Conservation (phyloP, 2,797 vertebrate genomes). For the Leptatherina wallacei region DNA sequence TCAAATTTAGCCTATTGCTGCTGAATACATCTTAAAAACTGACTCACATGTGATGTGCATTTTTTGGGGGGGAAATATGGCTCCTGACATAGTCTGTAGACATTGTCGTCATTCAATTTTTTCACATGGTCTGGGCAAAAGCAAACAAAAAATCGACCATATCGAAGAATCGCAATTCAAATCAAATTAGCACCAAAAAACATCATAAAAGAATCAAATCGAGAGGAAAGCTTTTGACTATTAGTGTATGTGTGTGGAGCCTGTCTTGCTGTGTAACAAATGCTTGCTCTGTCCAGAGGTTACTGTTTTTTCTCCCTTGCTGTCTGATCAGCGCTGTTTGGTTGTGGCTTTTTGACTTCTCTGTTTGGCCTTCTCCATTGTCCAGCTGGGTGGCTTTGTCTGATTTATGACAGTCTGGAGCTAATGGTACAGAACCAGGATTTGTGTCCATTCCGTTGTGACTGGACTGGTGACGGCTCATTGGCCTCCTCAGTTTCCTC, state of each 20-base stretch:
- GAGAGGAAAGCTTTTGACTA: too few relatives aligned
- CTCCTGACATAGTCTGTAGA: too few relatives aligned
- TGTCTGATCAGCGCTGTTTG: slow-evolving; percentile 56
- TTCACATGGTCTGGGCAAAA: too few relatives aligned
- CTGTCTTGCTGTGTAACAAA: slow-evolving; percentile 55
- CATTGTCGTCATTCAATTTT: too few relatives aligned
- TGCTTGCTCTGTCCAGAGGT: slow-evolving; percentile 49
- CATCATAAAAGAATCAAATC: too few relatives aligned
- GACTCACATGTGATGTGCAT: too few relatives aligned
- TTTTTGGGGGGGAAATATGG: too few relatives aligned
- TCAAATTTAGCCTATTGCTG: too few relatives aligned
- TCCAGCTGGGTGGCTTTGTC: slow-evolving; percentile 51
- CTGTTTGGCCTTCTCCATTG: slow-evolving; percentile 66
- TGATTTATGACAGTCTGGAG: slow-evolving; percentile 76
- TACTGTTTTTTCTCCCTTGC: slow-evolving; percentile 47
- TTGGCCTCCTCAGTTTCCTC: slow-evolving; percentile 57
- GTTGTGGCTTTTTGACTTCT: slow-evolving; percentile 69
- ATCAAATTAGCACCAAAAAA: too few relatives aligned
- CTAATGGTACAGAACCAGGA: slow-evolving; percentile 82
- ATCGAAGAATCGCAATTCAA: too few relatives aligned
- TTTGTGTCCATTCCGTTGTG: slow-evolving; percentile 78
- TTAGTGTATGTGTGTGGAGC: slow-evolving; percentile 10
- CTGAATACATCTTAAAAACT: too few relatives aligned
- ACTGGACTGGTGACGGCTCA: slow-evolving; percentile 75
- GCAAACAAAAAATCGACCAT: too few relatives aligned